phyloP scores from a whole-genome alignment of 1,140 invertebrate genomes.

The Potamilus streckersoni region DNA sequence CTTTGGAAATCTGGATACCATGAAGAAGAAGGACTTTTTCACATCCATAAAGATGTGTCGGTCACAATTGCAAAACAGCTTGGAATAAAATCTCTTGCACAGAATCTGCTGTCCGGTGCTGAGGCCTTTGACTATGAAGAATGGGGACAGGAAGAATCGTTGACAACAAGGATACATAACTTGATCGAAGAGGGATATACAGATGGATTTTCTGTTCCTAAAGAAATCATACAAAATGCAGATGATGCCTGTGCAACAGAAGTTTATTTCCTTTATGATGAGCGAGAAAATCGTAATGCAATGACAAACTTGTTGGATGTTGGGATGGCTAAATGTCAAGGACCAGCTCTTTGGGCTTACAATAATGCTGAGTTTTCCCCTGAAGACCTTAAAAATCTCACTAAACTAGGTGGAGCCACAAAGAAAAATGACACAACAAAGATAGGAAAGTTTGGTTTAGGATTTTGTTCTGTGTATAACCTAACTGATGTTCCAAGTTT shows the following conservation, averaged over 20 bases:
- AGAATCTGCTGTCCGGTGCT: constrained; percentile 16
- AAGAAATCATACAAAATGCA: constrained; percentile 67
- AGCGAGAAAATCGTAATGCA: constrained; percentile 45
- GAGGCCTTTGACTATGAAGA: constrained; percentile 22
- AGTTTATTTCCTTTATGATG: constrained; percentile 56
- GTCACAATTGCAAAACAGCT: constrained; percentile 23
- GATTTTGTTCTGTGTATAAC: constrained; percentile 60
- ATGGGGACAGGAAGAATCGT: constrained; percentile 47
- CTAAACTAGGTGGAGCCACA: constrained; percentile 52
- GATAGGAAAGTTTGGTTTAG: constrained; percentile 60
- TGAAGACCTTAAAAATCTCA: constrained; percentile 53
- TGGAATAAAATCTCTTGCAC: constrained; percentile 40
- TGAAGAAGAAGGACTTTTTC: constrained; percentile 31
- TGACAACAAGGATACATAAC: constrained; percentile 40
- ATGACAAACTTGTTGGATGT: constrained; percentile 47
- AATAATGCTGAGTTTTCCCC: constrained; percentile 50
- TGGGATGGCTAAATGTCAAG: constrained; percentile 47
- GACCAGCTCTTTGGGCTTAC: constrained; percentile 47
- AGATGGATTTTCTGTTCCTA: constrained; percentile 48
- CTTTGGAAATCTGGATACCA: constrained; percentile 33
- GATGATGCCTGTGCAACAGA: constrained; percentile 56
- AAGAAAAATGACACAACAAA: constrained; percentile 50
- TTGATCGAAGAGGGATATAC: constrained; percentile 38
- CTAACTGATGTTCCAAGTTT: constrained; percentile 63
- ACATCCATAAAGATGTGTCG: constrained; percentile 28